Percentiles rank a stretch among this genome's conserved stretches.
Evolutionary conservation across 2,888 invertebrate genomes (phyloP).

Genomic region (Meteorus colon): DNA sequence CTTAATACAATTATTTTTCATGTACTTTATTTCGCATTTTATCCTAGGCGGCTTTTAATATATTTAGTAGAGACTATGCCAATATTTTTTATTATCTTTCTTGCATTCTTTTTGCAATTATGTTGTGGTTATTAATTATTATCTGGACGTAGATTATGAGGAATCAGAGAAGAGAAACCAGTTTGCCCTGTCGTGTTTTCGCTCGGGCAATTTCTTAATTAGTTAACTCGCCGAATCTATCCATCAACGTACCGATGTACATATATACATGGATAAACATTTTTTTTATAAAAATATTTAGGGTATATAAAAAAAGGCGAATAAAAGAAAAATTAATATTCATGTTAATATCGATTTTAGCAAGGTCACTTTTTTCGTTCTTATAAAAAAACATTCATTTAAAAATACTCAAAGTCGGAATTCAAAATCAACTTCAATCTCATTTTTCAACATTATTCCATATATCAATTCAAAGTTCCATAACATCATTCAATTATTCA

Average conservation of each 20-base stretch:
- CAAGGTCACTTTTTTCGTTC: no score
- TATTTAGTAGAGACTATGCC: neutral
- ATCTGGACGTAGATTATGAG: conserved; percentile 7
- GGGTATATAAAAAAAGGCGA: conserved; percentile 29
- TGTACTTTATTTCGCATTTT: neutral
- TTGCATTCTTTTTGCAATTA: conserved; percentile 12
- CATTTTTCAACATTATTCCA: no score
- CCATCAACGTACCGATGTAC: conserved; percentile 46
- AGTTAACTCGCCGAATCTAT: conserved; percentile 45
- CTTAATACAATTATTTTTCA: neutral
- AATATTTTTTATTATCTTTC: neutral
- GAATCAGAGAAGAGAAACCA: conserved; percentile 22
- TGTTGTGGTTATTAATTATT: conserved; percentile 14
- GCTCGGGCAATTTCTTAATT: conserved; percentile 35
- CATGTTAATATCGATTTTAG: no score
- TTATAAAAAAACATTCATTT: no score
- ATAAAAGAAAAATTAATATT: neutral
- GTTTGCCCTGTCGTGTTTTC: conserved; percentile 16
- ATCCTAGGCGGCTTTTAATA: neutral
- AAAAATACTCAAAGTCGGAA: no score
- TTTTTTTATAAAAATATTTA: conserved; percentile 30
- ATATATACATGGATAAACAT: neutral
- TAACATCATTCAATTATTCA: no score
- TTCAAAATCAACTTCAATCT: no score
- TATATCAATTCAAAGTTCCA: no score